phyloP scores from a whole-genome alignment of 2,797 vertebrate species.

The Oophaga sylvatica region DNA sequence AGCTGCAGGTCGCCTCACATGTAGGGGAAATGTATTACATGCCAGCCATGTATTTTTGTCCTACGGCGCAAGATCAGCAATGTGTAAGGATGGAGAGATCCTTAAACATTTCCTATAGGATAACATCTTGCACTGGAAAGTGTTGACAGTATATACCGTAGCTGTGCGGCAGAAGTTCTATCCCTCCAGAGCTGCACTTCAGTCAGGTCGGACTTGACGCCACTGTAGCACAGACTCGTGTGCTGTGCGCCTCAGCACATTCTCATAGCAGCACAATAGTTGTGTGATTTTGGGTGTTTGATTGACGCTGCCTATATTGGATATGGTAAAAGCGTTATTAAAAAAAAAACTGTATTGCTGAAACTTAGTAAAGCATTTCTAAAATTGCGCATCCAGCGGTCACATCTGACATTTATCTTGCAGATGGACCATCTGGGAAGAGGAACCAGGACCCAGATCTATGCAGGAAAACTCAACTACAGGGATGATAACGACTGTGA shows the following conservation, averaged over 20 bases:
- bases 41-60: neutral
- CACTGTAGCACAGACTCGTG: neutral
- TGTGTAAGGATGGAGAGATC: neutral
- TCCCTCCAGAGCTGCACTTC: neutral
- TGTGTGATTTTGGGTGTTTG: neutral
- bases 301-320: too few species aligned
- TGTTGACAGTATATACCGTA: too few species aligned
- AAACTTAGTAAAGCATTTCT: too few species aligned
- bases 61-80: neutral
- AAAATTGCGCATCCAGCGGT: neutral
- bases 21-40: neutral
- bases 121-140: too few species aligned
- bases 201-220: neutral
- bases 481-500: constrained; percentile 83
- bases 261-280: neutral
- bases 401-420: neutral
- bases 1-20: too few species aligned
- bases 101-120: too few species aligned
- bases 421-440: constrained; percentile 85
- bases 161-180: too few species aligned
- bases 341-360: too few species aligned
- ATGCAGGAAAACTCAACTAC: constrained; percentile 85
- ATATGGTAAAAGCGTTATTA: too few species aligned
- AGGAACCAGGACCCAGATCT: constrained; percentile 93
- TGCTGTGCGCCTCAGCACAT: neutral